These are phyloP conservation scores for Hippocampus comes DNA, from an alignment of 2,113 vertebrate genomes.

Conservation along the genomic window DNA sequence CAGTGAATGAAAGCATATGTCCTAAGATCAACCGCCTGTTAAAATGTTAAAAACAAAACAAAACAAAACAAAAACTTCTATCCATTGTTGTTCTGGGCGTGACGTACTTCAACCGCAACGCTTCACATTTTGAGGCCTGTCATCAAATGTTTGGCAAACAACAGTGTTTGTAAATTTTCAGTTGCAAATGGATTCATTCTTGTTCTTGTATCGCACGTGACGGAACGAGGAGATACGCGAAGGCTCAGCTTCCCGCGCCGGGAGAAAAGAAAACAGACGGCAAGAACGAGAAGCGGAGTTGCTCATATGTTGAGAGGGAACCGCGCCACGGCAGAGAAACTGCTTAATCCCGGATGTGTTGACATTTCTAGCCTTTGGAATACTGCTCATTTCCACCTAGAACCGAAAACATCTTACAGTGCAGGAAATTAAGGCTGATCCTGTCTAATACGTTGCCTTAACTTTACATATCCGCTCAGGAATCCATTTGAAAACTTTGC, in stretches of 20 bases:
- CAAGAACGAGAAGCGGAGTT: constrained; percentile 11
- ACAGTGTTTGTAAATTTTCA: neutral
- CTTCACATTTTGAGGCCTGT: too few relatives aligned
- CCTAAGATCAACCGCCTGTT: neutral
- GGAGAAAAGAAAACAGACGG: constrained; percentile 34
- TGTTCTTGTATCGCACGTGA: neutral
- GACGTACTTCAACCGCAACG: too few relatives aligned
- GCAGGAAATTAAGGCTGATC: constrained; percentile 22
- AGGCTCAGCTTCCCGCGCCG: neutral
- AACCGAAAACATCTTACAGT: constrained; percentile 48
- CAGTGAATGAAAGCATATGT: neutral
- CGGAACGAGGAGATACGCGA: neutral
- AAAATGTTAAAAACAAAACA: too few relatives aligned
- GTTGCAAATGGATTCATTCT: neutral
- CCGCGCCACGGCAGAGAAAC: constrained; percentile 35
- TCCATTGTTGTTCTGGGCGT: too few relatives aligned
- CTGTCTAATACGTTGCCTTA: constrained; percentile 10
- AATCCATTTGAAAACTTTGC: constrained; percentile 7
- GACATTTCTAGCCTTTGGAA: constrained; percentile 44
- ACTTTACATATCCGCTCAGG: constrained; percentile 10
- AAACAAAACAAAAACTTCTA: too few relatives aligned
- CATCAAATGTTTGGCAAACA: neutral
- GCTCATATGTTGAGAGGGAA: constrained; percentile 34
- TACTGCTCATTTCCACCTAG: constrained; percentile 42
- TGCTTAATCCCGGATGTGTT: constrained; percentile 50